Evolutionary conservation across 2,888 invertebrate genomes (phyloP), one percentile per base, ranked within the genome.

Genomic region (Spialia ferax): DNA sequence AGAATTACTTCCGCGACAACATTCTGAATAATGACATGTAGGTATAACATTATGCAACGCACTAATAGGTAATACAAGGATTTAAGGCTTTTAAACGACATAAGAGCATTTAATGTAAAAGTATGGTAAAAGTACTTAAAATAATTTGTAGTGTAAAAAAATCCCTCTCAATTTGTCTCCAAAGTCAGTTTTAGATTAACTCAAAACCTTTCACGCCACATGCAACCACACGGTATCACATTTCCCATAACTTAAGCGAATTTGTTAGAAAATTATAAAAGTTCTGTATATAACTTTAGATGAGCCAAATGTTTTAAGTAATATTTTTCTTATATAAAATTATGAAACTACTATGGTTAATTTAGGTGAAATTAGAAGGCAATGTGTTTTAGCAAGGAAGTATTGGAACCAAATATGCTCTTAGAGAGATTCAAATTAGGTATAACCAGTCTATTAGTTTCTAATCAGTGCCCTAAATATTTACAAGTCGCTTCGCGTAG

Each of bases 361-460:
- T 23, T 52, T 10, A 52, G 23, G 18, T 45, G 50, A 61, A 61
- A 61, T 50, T 13, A 50, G 32, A 26, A 23, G 26, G 54, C 26
- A 18, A 26, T 48, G 29, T 10, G 20, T 29, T n/a, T n/a, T 26
- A 64, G 48, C 20, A 18, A 23, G 18, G 22, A 57, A 65, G 26
- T 20, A 50, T 35, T 38, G 75, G 75, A 73, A 71, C 52, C 7
- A 20, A 61, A 32, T 50, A 35, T 54, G 85, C 91, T 91, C 91
- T 92, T 87, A 78, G 63, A 91, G 91, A 92, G 91, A 92, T 91
- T 91, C 91, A 79, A 79, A 80, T 80, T 77, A 80, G 81, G 81
- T 79, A 79, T 86, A 86, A 79, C 86, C 91, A 92, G 91, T 91
- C 91, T 89, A 86, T 87, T 78, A 81, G 87, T 89, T 87, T 71